phyloP scores from a whole-genome alignment of 2,797 vertebrate species.

The Trichosurus vulpecula region DNA sequence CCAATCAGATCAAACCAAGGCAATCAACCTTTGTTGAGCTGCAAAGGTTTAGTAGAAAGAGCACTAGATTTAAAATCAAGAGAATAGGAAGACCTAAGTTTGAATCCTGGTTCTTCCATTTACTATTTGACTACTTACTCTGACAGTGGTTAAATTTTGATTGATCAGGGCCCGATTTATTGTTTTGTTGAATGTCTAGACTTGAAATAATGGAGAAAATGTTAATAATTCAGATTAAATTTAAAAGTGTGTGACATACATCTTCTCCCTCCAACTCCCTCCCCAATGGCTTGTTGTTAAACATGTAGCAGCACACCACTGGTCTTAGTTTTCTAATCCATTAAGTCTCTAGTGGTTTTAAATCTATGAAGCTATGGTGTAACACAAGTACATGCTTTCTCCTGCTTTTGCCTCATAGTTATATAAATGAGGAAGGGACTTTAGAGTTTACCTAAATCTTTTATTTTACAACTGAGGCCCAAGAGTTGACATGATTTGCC shows the following conservation, averaged over 20 bases:
- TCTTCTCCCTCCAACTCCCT: fast-evolving
- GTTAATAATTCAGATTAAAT: not conserved
- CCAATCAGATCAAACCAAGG: not conserved
- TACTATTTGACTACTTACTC: not conserved
- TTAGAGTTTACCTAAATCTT: not conserved
- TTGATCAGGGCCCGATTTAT: not conserved
- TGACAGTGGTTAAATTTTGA: not conserved
- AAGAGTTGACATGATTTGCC: not conserved
- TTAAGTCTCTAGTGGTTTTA: not conserved
- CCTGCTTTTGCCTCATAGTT: not conserved
- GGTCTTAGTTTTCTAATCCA: not conserved
- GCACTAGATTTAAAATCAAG: not conserved
- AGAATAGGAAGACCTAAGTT: not conserved
- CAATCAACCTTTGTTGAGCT: not conserved
- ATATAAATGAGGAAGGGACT: not conserved
- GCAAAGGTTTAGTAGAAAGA: not conserved
- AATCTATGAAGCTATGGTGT: not conserved
- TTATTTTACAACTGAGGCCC: not conserved
- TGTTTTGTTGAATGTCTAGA: not conserved
- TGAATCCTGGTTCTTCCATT: not conserved
- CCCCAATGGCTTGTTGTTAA: not conserved
- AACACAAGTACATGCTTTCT: not conserved
- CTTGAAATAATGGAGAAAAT: not conserved
- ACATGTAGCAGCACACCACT: not conserved
- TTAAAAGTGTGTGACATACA: not conserved